These are phyloP conservation scores for Mobula hypostoma DNA, from an alignment of 2,113 vertebrate species.

Conservation along the genomic window DNA sequence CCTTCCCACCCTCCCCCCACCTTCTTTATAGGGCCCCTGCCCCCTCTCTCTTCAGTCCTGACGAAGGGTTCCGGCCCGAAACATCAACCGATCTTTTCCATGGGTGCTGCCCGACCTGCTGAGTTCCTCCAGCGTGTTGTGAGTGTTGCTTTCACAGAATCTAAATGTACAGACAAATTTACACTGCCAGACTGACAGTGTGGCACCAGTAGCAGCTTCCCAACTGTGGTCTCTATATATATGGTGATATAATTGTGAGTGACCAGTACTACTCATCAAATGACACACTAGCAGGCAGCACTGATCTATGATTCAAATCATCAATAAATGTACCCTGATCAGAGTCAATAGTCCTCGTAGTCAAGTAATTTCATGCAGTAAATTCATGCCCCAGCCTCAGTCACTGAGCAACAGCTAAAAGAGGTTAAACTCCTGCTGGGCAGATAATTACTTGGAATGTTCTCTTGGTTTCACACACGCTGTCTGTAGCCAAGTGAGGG, in stretches of 20 bases:
- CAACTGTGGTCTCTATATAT: background rate
- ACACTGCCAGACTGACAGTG: background rate
- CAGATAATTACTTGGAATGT: background rate
- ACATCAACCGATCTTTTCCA: too few species aligned
- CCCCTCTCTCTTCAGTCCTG: too few species aligned
- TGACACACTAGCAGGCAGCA: background rate
- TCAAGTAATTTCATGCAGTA: background rate
- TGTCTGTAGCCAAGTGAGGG: background rate
- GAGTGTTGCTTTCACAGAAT: background rate
- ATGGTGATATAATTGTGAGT: background rate
- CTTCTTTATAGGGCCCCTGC: too few species aligned
- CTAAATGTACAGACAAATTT: background rate
- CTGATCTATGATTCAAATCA: background rate
- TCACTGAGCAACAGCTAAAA: background rate
- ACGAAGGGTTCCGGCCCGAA: too few species aligned
- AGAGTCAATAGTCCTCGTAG: background rate
- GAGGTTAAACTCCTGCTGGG: background rate
- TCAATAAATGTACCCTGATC: background rate
- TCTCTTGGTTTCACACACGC: background rate
- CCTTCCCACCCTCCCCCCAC: too few species aligned
- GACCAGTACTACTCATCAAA: background rate
- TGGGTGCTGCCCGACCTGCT: too few species aligned
- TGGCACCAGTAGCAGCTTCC: background rate
- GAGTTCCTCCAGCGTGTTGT: too few species aligned
- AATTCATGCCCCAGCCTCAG: background rate